A percentile compares a stretch with the other conserved stretches of the same genome.
These are phyloP conservation scores for Spea multiplicata DNA, from an alignment of 2,113 vertebrate species.

Conservation along the genomic window DNA sequence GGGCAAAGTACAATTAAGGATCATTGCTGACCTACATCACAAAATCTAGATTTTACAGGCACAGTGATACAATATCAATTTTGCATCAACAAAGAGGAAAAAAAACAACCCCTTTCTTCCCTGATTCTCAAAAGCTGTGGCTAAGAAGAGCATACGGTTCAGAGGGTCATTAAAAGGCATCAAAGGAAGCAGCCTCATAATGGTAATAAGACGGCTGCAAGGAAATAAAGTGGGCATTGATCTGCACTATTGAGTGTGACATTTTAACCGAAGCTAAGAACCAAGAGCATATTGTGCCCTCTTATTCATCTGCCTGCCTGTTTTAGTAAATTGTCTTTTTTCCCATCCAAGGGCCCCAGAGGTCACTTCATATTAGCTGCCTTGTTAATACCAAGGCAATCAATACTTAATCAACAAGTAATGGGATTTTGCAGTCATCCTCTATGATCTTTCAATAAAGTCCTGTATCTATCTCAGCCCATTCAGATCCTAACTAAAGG, in stretches of 20 bases:
- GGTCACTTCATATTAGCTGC: constrained; percentile 98
- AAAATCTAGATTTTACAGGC: constrained; percentile 57
- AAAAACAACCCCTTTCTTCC: constrained; percentile 65
- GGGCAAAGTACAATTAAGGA: constrained; percentile 21
- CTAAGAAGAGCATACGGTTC: constrained; percentile 74
- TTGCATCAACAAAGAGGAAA: constrained; percentile 62
- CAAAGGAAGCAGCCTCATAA: constrained; percentile 84
- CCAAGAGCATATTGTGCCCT: constrained; percentile 78
- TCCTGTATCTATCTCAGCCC: constrained; percentile 88
- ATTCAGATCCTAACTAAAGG: constrained; percentile 81
- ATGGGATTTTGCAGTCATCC: constrained; percentile 99
- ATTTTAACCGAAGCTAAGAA: constrained; percentile 95
- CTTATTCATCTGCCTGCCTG: constrained; percentile 78
- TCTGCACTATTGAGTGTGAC: constrained; percentile 92
- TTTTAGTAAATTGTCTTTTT: constrained; percentile 82
- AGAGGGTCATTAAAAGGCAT: constrained; percentile 86
- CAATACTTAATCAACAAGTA: constrained; percentile 99
- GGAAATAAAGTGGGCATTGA: constrained; percentile 96
- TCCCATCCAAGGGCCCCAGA: constrained; percentile 89
- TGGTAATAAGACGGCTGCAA: constrained; percentile 85
- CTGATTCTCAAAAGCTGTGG: constrained; percentile 74
- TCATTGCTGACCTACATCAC: constrained; percentile 64
- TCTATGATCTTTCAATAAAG: constrained; percentile 99
- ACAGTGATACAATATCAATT: constrained; percentile 59
- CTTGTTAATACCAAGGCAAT: constrained; percentile 98